phyloP scores from a whole-genome alignment of 2,113 vertebrate species.

The Mus musculus region GRCm39 chrX:43521501-43522000 shows the following conservation, averaged over 20 bases:
- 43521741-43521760: constrained; percentile 40
- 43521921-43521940: background rate
- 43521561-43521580: background rate
- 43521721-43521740: background rate
- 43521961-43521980: background rate
- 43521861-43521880: background rate
- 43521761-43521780: background rate
- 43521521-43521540: background rate
- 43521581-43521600: background rate
- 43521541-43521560: background rate
- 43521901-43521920: background rate
- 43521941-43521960: constrained; percentile 11
- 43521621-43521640: background rate
- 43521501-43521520: background rate
- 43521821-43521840: background rate
- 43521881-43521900: background rate
- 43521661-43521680: background rate
- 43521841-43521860: background rate
- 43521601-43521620: background rate
- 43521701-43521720: background rate
- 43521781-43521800: background rate
- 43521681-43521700: background rate
- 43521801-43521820: background rate
- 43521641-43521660: background rate
- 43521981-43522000: background rate